Conservation (phyloP, 2,113 vertebrate genomes). For the Bambusicola thoracicus region DNA sequence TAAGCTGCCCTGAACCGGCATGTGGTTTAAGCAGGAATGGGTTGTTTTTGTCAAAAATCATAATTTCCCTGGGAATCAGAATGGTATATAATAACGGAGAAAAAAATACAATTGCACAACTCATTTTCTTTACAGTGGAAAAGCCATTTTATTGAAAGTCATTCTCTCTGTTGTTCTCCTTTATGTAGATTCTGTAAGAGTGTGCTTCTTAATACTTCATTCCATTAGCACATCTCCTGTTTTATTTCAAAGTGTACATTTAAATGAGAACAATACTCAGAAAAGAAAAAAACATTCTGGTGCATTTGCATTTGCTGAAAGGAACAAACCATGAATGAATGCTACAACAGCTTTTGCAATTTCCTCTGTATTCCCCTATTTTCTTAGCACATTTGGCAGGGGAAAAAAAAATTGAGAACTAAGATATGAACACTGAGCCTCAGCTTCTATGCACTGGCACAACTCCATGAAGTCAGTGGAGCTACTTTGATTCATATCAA, state of each 20-base stretch:
- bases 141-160: background rate
- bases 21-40: background rate
- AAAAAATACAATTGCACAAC: background rate
- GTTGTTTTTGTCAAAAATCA: background rate
- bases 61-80: background rate
- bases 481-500: background rate
- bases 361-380: background rate
- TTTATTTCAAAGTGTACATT: conserved; percentile 7
- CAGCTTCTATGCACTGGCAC: background rate
- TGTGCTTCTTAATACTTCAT: background rate
- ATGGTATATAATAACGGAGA: background rate
- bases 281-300: background rate
- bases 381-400: background rate
- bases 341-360: background rate
- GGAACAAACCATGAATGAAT: background rate
- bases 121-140: background rate
- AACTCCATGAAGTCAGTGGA: background rate
- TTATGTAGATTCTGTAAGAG: background rate
- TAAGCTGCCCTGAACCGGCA: background rate
- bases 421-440: background rate
- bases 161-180: background rate
- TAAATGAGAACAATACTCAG: background rate
- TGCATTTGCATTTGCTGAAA: conserved; percentile 20
- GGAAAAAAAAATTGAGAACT: background rate
- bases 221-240: background rate